Conservation (phyloP, 2,797 vertebrate genomes). For the Pseudochromis fuscus region DNA sequence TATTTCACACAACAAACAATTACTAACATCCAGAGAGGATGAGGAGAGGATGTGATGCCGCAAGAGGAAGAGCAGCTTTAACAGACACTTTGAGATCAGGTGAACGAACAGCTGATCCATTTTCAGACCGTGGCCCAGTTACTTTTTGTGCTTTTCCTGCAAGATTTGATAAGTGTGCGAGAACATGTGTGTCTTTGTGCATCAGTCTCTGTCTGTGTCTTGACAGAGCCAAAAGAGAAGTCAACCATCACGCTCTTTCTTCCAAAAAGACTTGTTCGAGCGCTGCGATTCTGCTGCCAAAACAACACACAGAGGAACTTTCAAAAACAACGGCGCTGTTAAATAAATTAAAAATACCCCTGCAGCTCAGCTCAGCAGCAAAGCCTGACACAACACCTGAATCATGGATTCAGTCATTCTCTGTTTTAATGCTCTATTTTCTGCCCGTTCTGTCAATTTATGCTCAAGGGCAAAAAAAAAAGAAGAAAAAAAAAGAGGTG, state of each 20-base stretch:
- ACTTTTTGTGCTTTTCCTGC: conserved; percentile 29
- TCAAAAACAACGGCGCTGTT: conserved; percentile 47
- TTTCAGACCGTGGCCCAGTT: conserved; percentile 14
- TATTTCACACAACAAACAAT: conserved; percentile 37
- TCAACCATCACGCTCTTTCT: conserved; percentile 47
- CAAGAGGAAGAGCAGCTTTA: background rate
- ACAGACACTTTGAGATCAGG: conserved; percentile 11
- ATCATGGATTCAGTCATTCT: conserved; percentile 30
- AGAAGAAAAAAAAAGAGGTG: background rate
- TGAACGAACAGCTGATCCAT: conserved; percentile 20
- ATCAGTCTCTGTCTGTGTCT: conserved; percentile 25
- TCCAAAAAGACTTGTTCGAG: conserved; percentile 38
- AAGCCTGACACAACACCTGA: conserved; percentile 29
- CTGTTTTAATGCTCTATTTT: conserved; percentile 14
- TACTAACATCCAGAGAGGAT: too few relatives aligned
- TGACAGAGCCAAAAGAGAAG: conserved; percentile 40
- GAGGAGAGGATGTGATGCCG: background rate
- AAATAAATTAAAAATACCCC: conserved; percentile 63
- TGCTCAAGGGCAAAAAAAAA: background rate
- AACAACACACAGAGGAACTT: conserved; percentile 44
- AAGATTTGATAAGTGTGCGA: conserved; percentile 20
- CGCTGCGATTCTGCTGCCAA: conserved; percentile 47
- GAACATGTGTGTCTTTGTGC: conserved; percentile 15
- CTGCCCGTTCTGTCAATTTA: background rate
- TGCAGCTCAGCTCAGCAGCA: conserved; percentile 38